A percentile compares a stretch with the other conserved stretches of the same genome.
phyloP scores from a whole-genome alignment of 92 coral and sea anemone species.

The Meandrina meandrites region DNA sequence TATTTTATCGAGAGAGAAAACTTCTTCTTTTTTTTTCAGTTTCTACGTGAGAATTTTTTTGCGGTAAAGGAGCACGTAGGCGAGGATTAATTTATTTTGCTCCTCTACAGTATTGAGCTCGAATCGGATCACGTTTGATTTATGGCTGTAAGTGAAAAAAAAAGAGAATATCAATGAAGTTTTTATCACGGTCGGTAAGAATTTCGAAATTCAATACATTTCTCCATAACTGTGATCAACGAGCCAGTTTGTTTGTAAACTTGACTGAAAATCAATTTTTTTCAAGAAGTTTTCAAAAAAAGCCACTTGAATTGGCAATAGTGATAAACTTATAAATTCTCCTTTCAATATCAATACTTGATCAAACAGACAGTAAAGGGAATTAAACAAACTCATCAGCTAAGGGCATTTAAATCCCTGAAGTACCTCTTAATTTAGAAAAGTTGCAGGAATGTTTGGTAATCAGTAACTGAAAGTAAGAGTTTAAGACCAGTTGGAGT shows the following conservation, averaged over 20 bases:
- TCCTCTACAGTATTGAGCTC: neutral
- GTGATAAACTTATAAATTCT: slow-evolving; percentile 1
- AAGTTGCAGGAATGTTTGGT: neutral
- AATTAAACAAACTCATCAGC: neutral
- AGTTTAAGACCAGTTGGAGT: too few relatives aligned
- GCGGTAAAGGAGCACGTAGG: neutral
- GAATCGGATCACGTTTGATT: neutral
- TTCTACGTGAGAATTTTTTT: neutral
- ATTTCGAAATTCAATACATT: neutral
- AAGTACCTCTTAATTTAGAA: too few relatives aligned
- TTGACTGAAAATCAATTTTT: neutral
- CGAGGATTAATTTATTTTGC: neutral
- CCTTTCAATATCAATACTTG: neutral
- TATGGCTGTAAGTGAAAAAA: neutral
- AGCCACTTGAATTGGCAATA: neutral
- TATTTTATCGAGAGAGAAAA: neutral
- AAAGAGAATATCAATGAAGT: neutral
- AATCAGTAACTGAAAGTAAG: too few relatives aligned
- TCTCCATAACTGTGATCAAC: neutral
- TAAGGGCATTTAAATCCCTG: neutral
- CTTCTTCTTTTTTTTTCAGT: neutral
- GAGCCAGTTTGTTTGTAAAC: neutral
- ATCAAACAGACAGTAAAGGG: neutral
- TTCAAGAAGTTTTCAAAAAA: neutral
- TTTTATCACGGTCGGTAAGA: too few relatives aligned